Percentiles rank a stretch among this genome's conserved stretches.
Evolutionary conservation across 1,140 invertebrate species (phyloP).

Genomic region (Steinernema feltiae): DNA sequence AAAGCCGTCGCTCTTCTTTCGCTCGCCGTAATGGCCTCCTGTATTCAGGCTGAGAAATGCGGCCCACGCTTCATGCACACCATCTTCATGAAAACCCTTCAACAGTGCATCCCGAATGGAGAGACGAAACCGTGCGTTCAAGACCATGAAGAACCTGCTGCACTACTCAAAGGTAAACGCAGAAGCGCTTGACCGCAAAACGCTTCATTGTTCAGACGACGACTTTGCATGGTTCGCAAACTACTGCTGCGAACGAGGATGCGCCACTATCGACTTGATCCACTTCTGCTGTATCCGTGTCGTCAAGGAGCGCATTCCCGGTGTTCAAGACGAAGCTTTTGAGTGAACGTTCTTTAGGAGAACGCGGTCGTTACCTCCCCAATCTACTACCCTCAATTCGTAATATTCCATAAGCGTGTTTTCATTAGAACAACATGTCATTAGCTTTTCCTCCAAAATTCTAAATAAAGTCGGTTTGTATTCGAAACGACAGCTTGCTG

Average conservation of each 20-base stretch:
- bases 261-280: background rate
- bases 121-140: background rate
- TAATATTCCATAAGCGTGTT: no score
- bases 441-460: no score
- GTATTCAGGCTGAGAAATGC: background rate
- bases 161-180: background rate
- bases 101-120: background rate
- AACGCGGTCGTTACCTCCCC: no score
- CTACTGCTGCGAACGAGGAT: background rate
- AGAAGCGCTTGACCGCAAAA: no score
- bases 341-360: no score
- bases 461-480: no score
- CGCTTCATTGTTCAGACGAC: constrained; percentile 1
- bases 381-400: no score
- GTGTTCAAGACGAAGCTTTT: background rate
- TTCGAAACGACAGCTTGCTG: no score
- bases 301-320: background rate
- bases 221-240: background rate
- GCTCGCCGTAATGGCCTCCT: no score
- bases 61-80: background rate
- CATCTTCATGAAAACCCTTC: background rate
- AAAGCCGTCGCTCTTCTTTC: no score
- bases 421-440: no score
- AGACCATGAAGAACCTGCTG: background rate
- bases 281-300: background rate